Conservation (phyloP, 2,797 vertebrate genomes). For the Enteromius thamalakanensis region DNA sequence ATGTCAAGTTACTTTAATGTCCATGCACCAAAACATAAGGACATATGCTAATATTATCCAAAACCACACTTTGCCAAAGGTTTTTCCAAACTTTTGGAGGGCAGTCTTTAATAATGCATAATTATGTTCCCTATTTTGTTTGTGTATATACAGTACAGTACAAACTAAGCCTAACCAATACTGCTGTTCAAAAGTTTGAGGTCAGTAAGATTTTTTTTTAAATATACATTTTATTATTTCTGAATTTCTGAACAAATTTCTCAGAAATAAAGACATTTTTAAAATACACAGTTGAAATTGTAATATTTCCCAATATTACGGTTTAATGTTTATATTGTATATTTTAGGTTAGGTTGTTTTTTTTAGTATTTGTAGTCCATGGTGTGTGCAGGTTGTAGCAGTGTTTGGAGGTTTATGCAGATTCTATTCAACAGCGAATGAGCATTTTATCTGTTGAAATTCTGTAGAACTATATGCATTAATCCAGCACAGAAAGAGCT, state of each 20-base stretch:
- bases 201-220: neutral
- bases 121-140: neutral
- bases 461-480: conserved; percentile 28
- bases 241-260: no score
- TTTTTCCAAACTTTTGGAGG: no score
- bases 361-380: neutral
- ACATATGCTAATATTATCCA: no score
- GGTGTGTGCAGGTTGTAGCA: conserved; percentile 50
- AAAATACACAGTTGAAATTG: neutral
- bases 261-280: no score
- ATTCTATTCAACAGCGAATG: conserved; percentile 75
- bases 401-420: conserved; percentile 81
- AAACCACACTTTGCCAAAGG: no score
- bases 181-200: neutral
- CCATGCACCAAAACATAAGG: no score
- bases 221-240: no score
- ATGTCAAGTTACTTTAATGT: no score
- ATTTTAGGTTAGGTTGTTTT: neutral
- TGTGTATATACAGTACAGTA: neutral
- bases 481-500: neutral
- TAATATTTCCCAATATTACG: neutral
- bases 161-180: neutral
- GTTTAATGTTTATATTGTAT: neutral
- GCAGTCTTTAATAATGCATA: neutral
- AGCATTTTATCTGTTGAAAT: conserved; percentile 77